Percentiles rank a stretch among this genome's conserved stretches.
phyloP scores from a whole-genome alignment of 2,797 vertebrate species.

The Podargus strigoides region DNA sequence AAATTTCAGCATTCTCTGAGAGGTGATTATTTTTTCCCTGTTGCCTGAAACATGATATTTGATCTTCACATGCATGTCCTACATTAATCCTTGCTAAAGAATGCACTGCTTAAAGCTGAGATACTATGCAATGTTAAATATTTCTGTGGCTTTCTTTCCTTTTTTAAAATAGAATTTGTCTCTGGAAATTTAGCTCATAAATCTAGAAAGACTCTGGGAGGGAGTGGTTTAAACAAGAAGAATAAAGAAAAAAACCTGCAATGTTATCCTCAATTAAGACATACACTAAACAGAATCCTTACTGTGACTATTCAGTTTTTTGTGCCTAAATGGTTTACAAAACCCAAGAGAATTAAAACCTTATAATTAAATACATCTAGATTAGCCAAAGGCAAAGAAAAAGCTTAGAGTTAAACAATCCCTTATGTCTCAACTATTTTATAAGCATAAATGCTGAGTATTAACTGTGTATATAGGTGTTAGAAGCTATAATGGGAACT shows the following conservation, averaged over 20 bases:
- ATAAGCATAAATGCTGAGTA: slow-evolving; percentile 5
- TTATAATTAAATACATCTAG: slow-evolving; percentile 38
- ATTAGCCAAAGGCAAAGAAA: slow-evolving; percentile 35
- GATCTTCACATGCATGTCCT: neutral
- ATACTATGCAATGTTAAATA: neutral
- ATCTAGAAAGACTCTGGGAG: neutral
- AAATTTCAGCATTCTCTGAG: neutral
- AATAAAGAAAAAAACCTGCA: neutral
- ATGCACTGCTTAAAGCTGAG: neutral
- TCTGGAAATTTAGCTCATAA: neutral
- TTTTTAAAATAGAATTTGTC: neutral
- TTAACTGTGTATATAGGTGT: slow-evolving; percentile 16
- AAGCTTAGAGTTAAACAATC: slow-evolving; percentile 1
- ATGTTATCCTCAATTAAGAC: neutral
- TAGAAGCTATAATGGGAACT: neutral
- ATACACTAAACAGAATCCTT: neutral
- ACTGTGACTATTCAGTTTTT: neutral
- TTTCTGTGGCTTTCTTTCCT: neutral
- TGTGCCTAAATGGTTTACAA: slow-evolving; percentile 39
- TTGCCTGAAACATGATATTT: neutral
- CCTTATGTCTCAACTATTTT: neutral
- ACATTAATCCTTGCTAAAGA: neutral
- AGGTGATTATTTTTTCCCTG: fast-evolving
- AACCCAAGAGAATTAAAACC: slow-evolving; percentile 36
- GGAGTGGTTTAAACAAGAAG: neutral